Evolutionary conservation across 1,140 invertebrate genomes (phyloP), one percentile per base, ranked within the genome.

Genomic region (Bombus huntii): DNA sequence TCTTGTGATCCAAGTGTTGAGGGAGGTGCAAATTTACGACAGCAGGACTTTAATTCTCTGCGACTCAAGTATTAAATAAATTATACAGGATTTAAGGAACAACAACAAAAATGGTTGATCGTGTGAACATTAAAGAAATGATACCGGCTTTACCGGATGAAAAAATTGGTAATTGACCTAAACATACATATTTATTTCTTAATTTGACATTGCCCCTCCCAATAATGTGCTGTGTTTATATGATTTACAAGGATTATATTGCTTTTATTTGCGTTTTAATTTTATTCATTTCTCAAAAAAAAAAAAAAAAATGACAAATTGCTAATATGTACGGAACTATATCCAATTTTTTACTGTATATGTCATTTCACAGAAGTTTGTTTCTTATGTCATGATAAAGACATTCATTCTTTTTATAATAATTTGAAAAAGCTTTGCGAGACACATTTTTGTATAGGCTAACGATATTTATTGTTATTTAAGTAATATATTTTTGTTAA

Each of bases 101-200:
- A 39, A 68, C 42, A 47, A 44, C n/a, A 88, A 93, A 66, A 79
- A 95, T 95, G 93, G 94, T 95, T 31, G 95, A 96, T 79, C 95
- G 93, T 39, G 83, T 95, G 90, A 96, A 96, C 94, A 96, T 97
- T 87, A 97, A 97, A 90, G 97, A 97, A 92, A 96, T 98, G 68
- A 97, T 97, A 86, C 96, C 97, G 34, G 96, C 96, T 82, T 93
- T 98, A 89, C 97, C 97, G 81, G 97, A 98, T 91, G 97, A 98
- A 90, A 98, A 98, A 96, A 97, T 97, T 91, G 97, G 97, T 98
- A 96, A 96, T 84, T 92, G 75, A 89, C 86, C 73, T 31, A 47
- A 10, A 85, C 65, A 74, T 85, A 87, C 68, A 31, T 66, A 66
- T n/a, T 39, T 66, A 76, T 62, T 79, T 80, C 28, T 86, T 44